These are phyloP conservation scores for Monopis laevigella DNA, from an alignment of 2,888 invertebrate genomes.

Conservation along the genomic window DNA sequence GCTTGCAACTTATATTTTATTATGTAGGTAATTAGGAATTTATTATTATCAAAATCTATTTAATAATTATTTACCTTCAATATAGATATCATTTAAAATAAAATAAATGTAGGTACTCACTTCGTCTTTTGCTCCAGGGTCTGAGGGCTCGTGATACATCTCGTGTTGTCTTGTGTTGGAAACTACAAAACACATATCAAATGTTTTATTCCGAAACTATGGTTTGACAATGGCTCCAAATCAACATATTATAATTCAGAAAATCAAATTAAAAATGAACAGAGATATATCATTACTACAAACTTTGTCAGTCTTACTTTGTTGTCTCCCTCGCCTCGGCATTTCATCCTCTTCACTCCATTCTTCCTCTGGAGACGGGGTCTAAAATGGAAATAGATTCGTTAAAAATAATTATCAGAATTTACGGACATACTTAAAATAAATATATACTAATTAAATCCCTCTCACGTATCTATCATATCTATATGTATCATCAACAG, in stretches of 20 bases:
- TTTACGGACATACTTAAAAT: too few relatives aligned
- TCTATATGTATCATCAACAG: slow-evolving; percentile 37
- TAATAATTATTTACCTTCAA: too few relatives aligned
- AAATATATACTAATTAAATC: too few relatives aligned
- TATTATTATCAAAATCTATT: too few relatives aligned
- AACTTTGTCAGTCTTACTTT: background rate
- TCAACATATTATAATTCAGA: too few relatives aligned
- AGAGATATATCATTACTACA: background rate
- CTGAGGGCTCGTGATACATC: background rate
- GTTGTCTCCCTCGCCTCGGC: slow-evolving; percentile 30
- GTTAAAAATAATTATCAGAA: too few relatives aligned
- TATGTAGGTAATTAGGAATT: too few relatives aligned
- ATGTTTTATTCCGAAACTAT: too few relatives aligned
- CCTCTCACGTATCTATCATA: slow-evolving; percentile 26
- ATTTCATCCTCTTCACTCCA: slow-evolving; percentile 42
- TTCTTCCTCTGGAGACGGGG: slow-evolving; percentile 51
- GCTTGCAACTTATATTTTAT: too few relatives aligned
- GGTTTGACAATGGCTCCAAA: too few relatives aligned
- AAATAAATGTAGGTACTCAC: background rate
- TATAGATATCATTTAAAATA: background rate
- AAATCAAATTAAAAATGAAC: too few relatives aligned
- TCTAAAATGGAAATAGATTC: slow-evolving; percentile 24
- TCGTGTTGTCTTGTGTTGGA: slow-evolving; percentile 9
- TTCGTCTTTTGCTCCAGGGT: slow-evolving; percentile 6
- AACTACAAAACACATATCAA: slow-evolving; percentile 4